Evolutionary conservation across 2,888 invertebrate species (phyloP).

Genomic region (Dasysyrphus tricinctus): DNA sequence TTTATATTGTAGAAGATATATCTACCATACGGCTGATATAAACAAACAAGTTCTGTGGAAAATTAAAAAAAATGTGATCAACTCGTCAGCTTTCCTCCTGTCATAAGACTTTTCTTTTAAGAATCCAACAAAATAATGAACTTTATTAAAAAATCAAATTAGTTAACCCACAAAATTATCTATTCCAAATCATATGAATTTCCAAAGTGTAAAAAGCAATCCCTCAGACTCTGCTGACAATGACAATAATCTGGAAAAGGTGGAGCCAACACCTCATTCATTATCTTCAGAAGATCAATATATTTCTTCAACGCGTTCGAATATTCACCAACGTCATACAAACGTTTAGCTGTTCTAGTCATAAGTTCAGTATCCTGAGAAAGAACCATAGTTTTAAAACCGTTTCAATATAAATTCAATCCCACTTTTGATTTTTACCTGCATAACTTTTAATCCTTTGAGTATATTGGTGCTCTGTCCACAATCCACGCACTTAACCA

Average conservation of each 20-base stretch:
- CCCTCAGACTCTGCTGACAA: slow-evolving; percentile 89
- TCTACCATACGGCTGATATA: too few species aligned
- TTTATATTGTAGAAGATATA: too few species aligned
- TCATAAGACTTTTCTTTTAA: too few species aligned
- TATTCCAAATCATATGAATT: slow-evolving; percentile 81
- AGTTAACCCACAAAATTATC: not conserved
- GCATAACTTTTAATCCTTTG: slow-evolving; percentile 89
- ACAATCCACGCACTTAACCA: slow-evolving; percentile 88
- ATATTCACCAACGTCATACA: slow-evolving; percentile 87
- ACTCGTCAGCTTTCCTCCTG: too few species aligned
- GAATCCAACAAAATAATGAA: not conserved
- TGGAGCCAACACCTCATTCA: slow-evolving; percentile 88
- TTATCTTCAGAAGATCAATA: slow-evolving; percentile 87
- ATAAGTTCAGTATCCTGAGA: slow-evolving; percentile 88
- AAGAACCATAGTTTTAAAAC: slow-evolving; percentile 53
- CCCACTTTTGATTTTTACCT: slow-evolving; percentile 83
- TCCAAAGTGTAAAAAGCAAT: slow-evolving; percentile 88
- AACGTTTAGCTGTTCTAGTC: slow-evolving; percentile 86
- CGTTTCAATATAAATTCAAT: not conserved
- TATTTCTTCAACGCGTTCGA: slow-evolving; percentile 87
- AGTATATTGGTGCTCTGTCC: slow-evolving; percentile 89
- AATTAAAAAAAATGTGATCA: too few species aligned
- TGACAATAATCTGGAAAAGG: slow-evolving; percentile 91
- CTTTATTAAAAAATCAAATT: not conserved
- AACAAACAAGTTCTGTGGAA: too few species aligned